A percentile compares a stretch with the other conserved stretches of the same genome.
Conservation (phyloP, 2,888 invertebrate species). For the Drosophila leonis region DNA sequence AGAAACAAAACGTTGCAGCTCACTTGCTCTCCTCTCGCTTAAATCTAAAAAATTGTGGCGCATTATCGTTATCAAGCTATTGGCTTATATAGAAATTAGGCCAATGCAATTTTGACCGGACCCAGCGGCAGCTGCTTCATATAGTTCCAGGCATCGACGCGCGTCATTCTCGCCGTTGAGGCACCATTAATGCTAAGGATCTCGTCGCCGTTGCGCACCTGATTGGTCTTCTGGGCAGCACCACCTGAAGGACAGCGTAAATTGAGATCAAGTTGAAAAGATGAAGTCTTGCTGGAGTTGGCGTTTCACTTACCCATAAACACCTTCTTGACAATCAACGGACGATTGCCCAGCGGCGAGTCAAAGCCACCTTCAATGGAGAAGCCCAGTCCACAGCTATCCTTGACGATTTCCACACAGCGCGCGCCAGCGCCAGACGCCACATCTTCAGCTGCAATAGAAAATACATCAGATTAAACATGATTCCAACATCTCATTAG, state of each 20-base stretch:
- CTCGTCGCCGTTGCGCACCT: constrained; percentile 94
- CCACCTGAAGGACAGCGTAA: constrained; percentile 90
- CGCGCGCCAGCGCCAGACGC: constrained; percentile 71
- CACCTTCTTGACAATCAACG: constrained; percentile 95
- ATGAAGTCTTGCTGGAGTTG: background rate
- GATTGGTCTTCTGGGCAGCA: constrained; percentile 94
- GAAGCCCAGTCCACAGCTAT: constrained; percentile 96
- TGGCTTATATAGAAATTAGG: constrained; percentile 56
- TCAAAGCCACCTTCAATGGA: constrained; percentile 97
- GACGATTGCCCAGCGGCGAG: constrained; percentile 95
- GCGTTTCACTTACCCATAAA: constrained; percentile 91
- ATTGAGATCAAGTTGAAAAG: background rate
- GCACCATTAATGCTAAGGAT: constrained; percentile 93
- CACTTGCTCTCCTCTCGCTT: constrained; percentile 25
- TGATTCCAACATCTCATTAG: accelerated
- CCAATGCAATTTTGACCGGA: constrained; percentile 87
- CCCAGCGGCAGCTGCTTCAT: constrained; percentile 96
- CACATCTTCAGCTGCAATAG: constrained; percentile 72
- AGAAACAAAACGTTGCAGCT: constrained; percentile 58
- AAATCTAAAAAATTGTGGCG: constrained; percentile 75
- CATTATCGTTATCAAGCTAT: constrained; percentile 29
- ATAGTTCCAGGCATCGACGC: constrained; percentile 97
- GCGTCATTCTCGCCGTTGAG: constrained; percentile 93
- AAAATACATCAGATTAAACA: background rate
- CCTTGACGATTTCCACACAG: constrained; percentile 86